These are phyloP conservation scores for Drosophila pandora DNA, from an alignment of 1,140 invertebrate genomes.

Conservation along the genomic window DNA sequence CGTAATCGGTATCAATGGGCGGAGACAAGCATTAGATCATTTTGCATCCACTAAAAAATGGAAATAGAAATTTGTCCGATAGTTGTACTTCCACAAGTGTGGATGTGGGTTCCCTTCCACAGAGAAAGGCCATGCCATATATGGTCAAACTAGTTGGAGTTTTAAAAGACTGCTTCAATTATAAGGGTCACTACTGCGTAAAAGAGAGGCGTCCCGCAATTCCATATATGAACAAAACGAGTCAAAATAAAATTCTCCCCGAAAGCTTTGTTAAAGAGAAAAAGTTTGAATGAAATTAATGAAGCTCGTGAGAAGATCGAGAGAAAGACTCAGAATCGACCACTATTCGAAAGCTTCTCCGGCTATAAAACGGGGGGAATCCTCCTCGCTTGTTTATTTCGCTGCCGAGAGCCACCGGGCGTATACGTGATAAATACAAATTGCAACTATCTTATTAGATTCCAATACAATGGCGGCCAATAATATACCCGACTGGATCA, in stretches of 20 bases:
- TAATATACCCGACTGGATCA: constrained; percentile 62
- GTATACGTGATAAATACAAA: constrained; percentile 8
- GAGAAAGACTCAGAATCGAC: not conserved
- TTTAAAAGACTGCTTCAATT: not conserved
- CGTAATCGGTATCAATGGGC: too few species aligned
- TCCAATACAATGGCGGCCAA: constrained; percentile 31
- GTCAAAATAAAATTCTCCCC: not conserved
- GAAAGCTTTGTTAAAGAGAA: constrained; percentile 8
- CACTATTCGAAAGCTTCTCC: constrained; percentile 18
- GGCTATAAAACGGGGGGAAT: constrained; percentile 24
- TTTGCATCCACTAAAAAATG: too few species aligned
- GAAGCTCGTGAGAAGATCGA: constrained; percentile 4
- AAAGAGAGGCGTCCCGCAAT: not conserved
- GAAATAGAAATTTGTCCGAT: too few species aligned
- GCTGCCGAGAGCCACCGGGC: not conserved
- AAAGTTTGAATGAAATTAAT: not conserved
- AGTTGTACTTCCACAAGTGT: too few species aligned
- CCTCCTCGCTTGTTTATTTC: constrained; percentile 1
- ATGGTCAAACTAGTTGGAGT: not conserved
- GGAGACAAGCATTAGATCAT: too few species aligned
- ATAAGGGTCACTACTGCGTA: not conserved
- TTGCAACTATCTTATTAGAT: not conserved
- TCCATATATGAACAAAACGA: constrained; percentile 2
- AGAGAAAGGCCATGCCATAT: not conserved
- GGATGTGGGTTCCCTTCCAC: too few species aligned